phyloP scores from a whole-genome alignment of 2,113 vertebrate genomes.

The Neotragus moschatus region DNA sequence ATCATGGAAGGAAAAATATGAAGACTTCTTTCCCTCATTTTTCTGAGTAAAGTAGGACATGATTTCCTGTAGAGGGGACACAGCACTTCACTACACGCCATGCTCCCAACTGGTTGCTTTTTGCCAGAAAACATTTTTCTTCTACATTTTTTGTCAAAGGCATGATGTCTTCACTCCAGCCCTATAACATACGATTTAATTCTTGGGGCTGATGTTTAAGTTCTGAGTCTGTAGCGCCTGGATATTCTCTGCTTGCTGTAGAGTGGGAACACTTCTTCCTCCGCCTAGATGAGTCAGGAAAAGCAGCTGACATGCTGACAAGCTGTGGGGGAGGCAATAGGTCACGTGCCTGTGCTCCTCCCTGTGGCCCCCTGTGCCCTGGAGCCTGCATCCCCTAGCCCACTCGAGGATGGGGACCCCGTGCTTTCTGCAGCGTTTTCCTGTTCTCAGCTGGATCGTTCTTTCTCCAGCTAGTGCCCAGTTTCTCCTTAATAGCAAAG shows the following conservation, averaged over 20 bases:
- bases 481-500: not conserved
- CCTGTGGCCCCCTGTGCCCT: not conserved
- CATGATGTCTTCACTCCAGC: not conserved
- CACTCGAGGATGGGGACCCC: not conserved
- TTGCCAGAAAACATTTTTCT: not conserved
- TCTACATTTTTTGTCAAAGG: not conserved
- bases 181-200: not conserved
- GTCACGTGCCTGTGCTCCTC: not conserved
- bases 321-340: fast-evolving
- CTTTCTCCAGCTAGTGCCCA: not conserved
- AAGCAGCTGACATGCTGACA: not conserved
- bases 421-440: not conserved
- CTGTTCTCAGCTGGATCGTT: not conserved
- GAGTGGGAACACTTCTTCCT: not conserved
- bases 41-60: not conserved
- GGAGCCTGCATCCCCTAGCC: not conserved
- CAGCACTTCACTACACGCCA: not conserved
- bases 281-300: not conserved
- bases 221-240: not conserved
- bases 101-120: not conserved
- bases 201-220: not conserved
- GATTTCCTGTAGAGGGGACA: not conserved
- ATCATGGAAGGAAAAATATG: not conserved
- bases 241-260: not conserved
- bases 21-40: not conserved